Conservation (phyloP, 2,797 vertebrate genomes). For the Sebastes umbrosus region DNA sequence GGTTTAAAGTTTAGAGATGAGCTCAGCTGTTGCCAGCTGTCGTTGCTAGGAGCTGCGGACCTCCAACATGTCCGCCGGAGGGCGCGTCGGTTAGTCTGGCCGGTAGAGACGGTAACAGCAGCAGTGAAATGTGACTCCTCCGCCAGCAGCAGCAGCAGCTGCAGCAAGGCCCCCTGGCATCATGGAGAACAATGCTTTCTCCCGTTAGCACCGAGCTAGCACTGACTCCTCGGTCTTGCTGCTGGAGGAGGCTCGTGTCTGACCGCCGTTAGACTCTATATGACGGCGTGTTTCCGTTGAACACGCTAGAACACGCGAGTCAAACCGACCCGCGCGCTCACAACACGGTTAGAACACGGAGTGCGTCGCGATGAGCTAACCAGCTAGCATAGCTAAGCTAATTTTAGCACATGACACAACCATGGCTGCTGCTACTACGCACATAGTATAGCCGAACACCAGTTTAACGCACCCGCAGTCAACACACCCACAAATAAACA, state of each 20-base stretch:
- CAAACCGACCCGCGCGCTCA: fast-evolving
- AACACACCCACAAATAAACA: fast-evolving
- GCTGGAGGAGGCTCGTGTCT: fast-evolving
- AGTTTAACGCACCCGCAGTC: fast-evolving
- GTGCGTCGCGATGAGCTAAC: constrained; percentile 18
- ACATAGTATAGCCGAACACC: not conserved
- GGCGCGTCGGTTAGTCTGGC: constrained; percentile 46
- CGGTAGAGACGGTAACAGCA: not conserved
- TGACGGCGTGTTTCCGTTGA: too few species aligned
- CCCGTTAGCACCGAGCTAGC: constrained; percentile 39
- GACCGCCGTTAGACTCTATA: fast-evolving
- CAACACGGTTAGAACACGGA: not conserved
- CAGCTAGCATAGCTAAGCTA: constrained; percentile 67
- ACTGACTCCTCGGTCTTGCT: fast-evolving
- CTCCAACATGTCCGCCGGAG: constrained; percentile 49
- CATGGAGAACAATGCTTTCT: constrained; percentile 76
- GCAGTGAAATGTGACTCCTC: constrained; percentile 65
- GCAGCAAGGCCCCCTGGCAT: constrained; percentile 63
- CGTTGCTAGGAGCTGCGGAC: constrained; percentile 2
- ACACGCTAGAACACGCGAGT: fast-evolving
- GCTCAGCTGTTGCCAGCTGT: constrained; percentile 48
- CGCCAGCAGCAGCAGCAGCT: constrained; percentile 28
- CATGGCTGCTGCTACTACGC: constrained; percentile 32
- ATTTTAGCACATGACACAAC: constrained; percentile 59
- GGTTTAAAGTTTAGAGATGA: not conserved